A percentile compares a stretch with the other conserved stretches of the same genome.
Evolutionary conservation across 92 coral and sea anemone species (phyloP).

Genomic region (Siderastrea siderea): DNA sequence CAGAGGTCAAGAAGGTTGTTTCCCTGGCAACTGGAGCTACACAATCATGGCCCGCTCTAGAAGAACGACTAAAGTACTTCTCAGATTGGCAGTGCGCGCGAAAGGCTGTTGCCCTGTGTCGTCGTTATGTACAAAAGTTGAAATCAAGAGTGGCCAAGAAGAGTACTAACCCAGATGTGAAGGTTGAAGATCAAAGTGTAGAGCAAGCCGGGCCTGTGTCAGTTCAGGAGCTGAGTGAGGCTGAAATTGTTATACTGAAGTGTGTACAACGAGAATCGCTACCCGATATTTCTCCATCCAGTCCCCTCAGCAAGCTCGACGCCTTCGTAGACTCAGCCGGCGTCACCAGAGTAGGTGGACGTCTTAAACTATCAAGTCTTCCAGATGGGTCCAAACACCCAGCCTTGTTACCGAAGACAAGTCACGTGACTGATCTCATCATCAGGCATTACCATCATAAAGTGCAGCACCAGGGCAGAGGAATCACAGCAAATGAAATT

Average conservation of each 20-base stretch:
- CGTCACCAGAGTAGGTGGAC: background rate
- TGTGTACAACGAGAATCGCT: background rate
- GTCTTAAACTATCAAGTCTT: slow-evolving; percentile 2
- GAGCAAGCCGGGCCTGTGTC: slow-evolving; percentile 4
- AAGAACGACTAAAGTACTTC: slow-evolving; percentile 29
- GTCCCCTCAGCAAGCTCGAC: slow-evolving; percentile 29
- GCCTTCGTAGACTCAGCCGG: slow-evolving; percentile 27
- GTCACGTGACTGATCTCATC: slow-evolving; percentile 40
- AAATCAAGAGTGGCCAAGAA: background rate
- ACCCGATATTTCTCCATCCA: slow-evolving; percentile 1
- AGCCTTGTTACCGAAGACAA: slow-evolving; percentile 13
- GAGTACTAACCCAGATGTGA: background rate
- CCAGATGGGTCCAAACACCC: slow-evolving; percentile 19
- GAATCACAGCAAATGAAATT: too few species aligned
- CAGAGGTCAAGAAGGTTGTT: slow-evolving; percentile 22
- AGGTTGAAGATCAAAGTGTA: slow-evolving; percentile 11
- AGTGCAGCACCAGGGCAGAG: too few species aligned
- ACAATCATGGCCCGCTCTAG: slow-evolving; percentile 16
- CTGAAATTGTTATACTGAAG: too few species aligned
- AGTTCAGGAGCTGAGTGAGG: slow-evolving; percentile 10
- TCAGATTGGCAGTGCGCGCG: slow-evolving; percentile 36
- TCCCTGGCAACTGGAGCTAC: slow-evolving; percentile 29
- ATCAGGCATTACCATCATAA: slow-evolving; percentile 26
- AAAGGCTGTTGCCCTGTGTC: slow-evolving; percentile 38
- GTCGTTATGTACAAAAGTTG: background rate